Percentiles rank a stretch among this genome's conserved stretches.
Conservation (phyloP, 2,888 invertebrate genomes). For the Hypolimnas misippus region DNA sequence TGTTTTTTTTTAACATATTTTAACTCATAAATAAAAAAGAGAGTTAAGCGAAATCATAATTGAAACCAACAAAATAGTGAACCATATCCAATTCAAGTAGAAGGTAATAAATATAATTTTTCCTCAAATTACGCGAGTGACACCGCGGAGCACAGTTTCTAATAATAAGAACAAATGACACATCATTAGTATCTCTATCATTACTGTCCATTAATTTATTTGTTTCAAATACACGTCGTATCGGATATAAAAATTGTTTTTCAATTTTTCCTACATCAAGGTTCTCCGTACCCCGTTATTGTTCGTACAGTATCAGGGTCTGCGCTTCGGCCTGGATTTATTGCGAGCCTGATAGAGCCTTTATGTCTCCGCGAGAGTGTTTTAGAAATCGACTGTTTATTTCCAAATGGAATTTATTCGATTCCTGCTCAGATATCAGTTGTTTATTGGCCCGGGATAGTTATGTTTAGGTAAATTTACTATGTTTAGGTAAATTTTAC, state of each 20-base stretch:
- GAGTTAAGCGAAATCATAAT: too few species aligned
- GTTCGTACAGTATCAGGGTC: constrained; percentile 17
- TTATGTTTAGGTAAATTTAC: constrained; percentile 8
- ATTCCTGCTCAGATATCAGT: constrained; percentile 34
- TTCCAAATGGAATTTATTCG: constrained; percentile 40
- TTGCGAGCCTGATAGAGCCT: constrained; percentile 52
- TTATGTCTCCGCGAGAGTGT: constrained; percentile 36
- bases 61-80: too few species aligned
- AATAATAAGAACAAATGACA: too few species aligned
- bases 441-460: constrained; percentile 36
- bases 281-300: constrained; percentile 24
- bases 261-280: constrained; percentile 25
- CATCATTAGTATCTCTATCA: too few species aligned
- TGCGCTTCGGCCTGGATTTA: constrained; percentile 50
- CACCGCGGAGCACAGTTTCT: too few species aligned
- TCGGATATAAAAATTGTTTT: neutral
- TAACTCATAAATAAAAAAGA: too few species aligned
- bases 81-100: too few species aligned
- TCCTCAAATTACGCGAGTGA: too few species aligned
- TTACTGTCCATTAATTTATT: neutral
- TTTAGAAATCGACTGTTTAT: constrained; percentile 40
- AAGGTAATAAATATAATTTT: too few species aligned
- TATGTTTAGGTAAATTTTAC: too few species aligned
- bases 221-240: neutral
- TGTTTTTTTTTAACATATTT: too few species aligned